These are phyloP conservation scores for Alloscopus bannaensis DNA, from an alignment of 2,888 invertebrate genomes.

Conservation along the genomic window DNA sequence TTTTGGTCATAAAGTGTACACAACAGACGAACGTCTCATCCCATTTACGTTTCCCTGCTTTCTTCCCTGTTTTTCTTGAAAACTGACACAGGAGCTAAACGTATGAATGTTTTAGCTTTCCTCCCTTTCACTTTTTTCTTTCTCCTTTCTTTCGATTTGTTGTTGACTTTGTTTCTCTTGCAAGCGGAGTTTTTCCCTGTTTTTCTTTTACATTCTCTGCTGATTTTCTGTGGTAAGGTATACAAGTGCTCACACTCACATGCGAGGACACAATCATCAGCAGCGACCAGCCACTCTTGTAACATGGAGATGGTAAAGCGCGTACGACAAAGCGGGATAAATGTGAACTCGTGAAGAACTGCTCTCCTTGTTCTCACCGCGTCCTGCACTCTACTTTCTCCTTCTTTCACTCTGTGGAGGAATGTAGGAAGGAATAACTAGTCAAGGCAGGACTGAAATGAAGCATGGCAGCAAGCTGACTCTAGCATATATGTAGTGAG, in stretches of 20 bases:
- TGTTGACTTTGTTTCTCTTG: conserved; percentile 20
- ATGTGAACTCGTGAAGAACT: conserved; percentile 29
- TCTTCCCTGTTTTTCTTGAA: conserved; percentile 24
- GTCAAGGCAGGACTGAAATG: conserved; percentile 52
- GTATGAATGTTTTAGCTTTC: conserved; percentile 50
- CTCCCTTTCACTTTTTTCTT: conserved; percentile 26
- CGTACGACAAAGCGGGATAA: conserved; percentile 27
- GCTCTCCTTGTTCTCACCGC: conserved; percentile 9
- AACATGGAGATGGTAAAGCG: conserved; percentile 19
- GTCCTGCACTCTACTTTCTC: conserved; percentile 18
- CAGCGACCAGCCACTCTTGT: conserved; percentile 7
- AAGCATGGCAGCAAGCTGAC: conserved; percentile 45
- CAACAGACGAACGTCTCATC: conserved; percentile 33
- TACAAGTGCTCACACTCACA: neutral
- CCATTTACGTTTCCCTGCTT: conserved; percentile 45
- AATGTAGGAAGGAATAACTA: conserved; percentile 38
- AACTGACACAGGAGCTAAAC: conserved; percentile 41
- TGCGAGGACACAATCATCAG: conserved; percentile 26
- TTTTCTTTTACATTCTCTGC: too few species aligned
- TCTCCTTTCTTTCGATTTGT: conserved; percentile 28
- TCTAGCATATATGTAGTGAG: conserved; percentile 11
- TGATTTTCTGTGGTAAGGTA: too few species aligned
- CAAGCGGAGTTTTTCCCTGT: conserved; percentile 12
- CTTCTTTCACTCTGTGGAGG: conserved; percentile 26
- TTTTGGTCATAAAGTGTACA: neutral